Percentiles rank a stretch among this genome's conserved stretches.
These are phyloP conservation scores for Cariama cristata DNA, from an alignment of 2,113 vertebrate species.

Conservation along the genomic window DNA sequence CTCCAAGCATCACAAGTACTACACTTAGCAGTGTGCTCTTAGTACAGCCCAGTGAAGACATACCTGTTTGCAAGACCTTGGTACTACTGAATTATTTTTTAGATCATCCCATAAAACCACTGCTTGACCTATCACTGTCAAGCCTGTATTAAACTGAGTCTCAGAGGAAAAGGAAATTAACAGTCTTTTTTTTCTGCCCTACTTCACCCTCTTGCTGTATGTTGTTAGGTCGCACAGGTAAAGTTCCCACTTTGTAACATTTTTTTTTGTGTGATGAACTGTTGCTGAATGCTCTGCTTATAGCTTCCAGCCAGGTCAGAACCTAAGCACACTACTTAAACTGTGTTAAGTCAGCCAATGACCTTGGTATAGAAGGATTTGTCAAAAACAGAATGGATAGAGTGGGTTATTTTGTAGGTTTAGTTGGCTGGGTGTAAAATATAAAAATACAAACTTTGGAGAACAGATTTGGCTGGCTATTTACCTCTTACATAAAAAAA, in stretches of 20 bases:
- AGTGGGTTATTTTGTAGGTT: neutral
- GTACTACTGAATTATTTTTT: neutral
- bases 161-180: neutral
- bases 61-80: neutral
- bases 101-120: neutral
- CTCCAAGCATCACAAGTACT: rapidly evolving
- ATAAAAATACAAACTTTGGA: neutral
- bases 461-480: neutral
- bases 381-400: neutral
- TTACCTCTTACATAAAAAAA: neutral
- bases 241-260: neutral
- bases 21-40: neutral
- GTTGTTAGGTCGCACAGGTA: rapidly evolving
- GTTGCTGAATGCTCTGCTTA: neutral
- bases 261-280: too few relatives aligned
- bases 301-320: neutral
- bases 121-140: neutral
- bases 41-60: neutral
- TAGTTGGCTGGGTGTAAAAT: neutral
- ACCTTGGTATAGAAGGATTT: neutral
- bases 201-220: rapidly evolving
- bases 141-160: neutral
- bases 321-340: neutral
- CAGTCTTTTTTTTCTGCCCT: too few relatives aligned
- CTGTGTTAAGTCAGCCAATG: too few relatives aligned